phyloP scores from a whole-genome alignment of 2,888 invertebrate species.

The Synanthedon vespiformis region DNA sequence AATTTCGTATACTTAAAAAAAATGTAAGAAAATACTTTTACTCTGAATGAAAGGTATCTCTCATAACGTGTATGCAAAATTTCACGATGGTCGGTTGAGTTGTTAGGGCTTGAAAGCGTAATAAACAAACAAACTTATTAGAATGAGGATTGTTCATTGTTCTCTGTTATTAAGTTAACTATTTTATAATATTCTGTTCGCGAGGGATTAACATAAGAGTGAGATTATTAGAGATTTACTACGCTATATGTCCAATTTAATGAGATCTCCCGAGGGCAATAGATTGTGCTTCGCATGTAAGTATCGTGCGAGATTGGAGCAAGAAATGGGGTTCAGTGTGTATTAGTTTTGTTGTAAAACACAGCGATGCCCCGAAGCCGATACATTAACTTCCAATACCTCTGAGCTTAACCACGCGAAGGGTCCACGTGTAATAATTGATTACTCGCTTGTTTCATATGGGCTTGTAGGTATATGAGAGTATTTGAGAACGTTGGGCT shows the following conservation, averaged over 20 bases:
- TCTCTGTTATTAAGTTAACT: not conserved
- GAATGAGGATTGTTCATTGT: too few relatives aligned
- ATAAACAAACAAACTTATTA: too few relatives aligned
- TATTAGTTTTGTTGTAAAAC: conserved; percentile 40
- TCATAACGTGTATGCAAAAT: too few relatives aligned
- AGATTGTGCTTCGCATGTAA: conserved; percentile 22
- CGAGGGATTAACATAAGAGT: conserved; percentile 11
- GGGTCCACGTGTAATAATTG: conserved; percentile 57
- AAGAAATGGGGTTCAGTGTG: conserved; percentile 13
- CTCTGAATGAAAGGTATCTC: too few relatives aligned
- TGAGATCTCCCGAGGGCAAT: conserved; percentile 24
- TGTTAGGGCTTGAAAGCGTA: too few relatives aligned
- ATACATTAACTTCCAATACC: conserved; percentile 50
- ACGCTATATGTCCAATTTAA: conserved; percentile 25
- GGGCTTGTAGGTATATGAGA: not conserved
- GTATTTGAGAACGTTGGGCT: conserved; percentile 6
- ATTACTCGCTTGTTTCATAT: conserved; percentile 35
- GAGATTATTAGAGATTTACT: conserved; percentile 19
- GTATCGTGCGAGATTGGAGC: conserved; percentile 10
- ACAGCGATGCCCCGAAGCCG: conserved; percentile 32
- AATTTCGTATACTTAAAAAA: too few relatives aligned
- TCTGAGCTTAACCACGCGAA: conserved; percentile 47
- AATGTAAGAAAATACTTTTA: too few relatives aligned
- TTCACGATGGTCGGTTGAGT: too few relatives aligned
- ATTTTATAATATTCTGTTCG: conserved; percentile 4